Evolutionary conservation across 2,888 invertebrate species (phyloP), one percentile per base, ranked within the genome.

Genomic region (Trachelus stipa): DNA sequence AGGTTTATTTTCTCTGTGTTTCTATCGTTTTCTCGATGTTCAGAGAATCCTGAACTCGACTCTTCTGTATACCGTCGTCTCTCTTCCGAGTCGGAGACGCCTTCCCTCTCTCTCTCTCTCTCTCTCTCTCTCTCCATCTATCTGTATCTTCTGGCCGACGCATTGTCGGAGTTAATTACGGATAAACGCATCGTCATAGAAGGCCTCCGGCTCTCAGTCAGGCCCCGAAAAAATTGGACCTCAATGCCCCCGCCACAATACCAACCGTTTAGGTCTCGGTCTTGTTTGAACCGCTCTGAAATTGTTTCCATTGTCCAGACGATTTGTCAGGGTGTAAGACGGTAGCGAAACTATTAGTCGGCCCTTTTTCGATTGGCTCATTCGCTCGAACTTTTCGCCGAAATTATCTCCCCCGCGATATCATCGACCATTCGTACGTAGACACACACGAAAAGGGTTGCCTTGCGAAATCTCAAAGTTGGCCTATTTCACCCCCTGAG

Each of bases 91-190:
- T 40, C 40, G 11, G 12, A 78, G 78, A 74, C 81, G 81, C 82
- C 83, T 81, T 40, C 69, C 3, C 35, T 12, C 35, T 12, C 35
- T 82, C 79, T 40, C 37, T 33, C 68, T 73, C 75, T 79, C 75
- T 80, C 78, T 78, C 79, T 78, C 78, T 79, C 81, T 76, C 73
- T 73, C 68, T 79, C 77, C 69, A 23, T 81, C 83, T 81, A 15
- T 56, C 56, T 56, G 56, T 56, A 56, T 56, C 56, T 23, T 6
- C 56, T 23, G 56, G 56, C 56, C 83, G 84, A 78, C 84, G 88
- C 88, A 91, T 91, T 91, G 91, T 87, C 88, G 85, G 85, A 91
- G 90, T 91, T 91, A 91, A 91, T 91, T 91, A 91, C 88, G 86
- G 86, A 90, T 90, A 91, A 91, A 86, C 84, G 91, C 91, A 85